phyloP scores from a whole-genome alignment of 2,113 vertebrate genomes.

The Menura novaehollandiae region DNA sequence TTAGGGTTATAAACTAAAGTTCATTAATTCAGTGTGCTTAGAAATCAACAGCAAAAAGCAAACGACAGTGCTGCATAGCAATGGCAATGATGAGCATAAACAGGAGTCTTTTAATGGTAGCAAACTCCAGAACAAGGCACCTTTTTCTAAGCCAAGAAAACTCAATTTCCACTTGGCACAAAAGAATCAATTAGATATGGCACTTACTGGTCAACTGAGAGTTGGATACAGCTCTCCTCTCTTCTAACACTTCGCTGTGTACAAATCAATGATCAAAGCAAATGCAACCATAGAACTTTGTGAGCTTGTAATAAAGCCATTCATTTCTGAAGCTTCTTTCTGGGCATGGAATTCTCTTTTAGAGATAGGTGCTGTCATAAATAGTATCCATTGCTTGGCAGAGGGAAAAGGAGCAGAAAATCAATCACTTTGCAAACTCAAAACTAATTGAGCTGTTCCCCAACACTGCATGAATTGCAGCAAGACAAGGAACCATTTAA shows the following conservation, averaged over 20 bases:
- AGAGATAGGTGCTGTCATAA: neutral
- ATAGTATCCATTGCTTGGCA: neutral
- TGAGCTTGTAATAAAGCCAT: neutral
- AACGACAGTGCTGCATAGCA: neutral
- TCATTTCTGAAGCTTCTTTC: neutral
- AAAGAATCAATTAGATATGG: conserved; percentile 3
- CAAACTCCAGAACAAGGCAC: neutral
- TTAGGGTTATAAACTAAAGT: neutral
- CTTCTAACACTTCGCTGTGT: neutral
- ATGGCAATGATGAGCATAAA: neutral
- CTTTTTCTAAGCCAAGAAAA: conserved; percentile 10
- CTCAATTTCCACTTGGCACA: conserved; percentile 18
- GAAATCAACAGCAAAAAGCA: neutral
- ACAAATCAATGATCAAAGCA: neutral
- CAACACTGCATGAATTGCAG: neutral
- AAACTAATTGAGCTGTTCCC: neutral
- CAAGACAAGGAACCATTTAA: neutral
- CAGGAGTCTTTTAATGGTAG: neutral
- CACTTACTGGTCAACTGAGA: neutral
- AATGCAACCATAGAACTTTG: neutral
- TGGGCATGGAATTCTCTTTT: neutral
- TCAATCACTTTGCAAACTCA: neutral
- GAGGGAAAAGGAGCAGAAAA: neutral
- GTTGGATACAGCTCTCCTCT: neutral
- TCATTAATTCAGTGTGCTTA: neutral